A percentile compares a stretch with the other conserved stretches of the same genome.
Evolutionary conservation across 2,888 invertebrate species (phyloP).

Genomic region (Pristionchus mayeri): DNA sequence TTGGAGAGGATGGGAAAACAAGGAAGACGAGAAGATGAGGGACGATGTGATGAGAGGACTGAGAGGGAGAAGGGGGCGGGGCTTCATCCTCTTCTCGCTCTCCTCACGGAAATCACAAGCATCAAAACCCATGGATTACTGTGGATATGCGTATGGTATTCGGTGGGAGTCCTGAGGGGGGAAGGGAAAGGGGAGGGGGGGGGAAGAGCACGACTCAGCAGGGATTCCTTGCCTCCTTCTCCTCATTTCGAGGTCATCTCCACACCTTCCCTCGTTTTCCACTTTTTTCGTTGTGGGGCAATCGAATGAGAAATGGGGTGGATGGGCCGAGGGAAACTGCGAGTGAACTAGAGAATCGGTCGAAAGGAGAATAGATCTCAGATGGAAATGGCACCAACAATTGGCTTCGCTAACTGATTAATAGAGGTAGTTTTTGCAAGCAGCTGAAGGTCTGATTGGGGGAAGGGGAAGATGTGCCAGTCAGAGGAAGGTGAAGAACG

Average conservation of each 20-base stretch:
- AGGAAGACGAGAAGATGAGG: not conserved
- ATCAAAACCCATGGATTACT: not conserved
- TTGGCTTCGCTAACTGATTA: not conserved
- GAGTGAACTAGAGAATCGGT: not conserved
- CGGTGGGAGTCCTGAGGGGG: not conserved
- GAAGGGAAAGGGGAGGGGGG: not conserved
- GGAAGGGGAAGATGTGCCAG: not conserved
- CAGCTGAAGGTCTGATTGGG: not conserved
- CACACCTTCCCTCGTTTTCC: constrained; percentile 29
- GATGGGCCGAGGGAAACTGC: constrained; percentile 21
- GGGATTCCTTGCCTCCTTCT: not conserved
- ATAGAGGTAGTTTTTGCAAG: not conserved
- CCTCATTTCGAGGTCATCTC: constrained; percentile 4
- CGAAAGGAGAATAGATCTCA: not conserved
- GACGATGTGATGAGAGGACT: constrained; percentile 8
- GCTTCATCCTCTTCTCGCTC: not conserved
- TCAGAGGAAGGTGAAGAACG: not conserved
- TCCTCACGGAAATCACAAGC: constrained; percentile 17
- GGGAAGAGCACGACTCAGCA: not conserved
- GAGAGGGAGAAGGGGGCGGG: constrained; percentile 26
- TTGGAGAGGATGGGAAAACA: not conserved
- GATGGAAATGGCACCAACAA: not conserved
- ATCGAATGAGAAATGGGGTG: constrained; percentile 22
- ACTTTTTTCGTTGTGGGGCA: constrained; percentile 11
- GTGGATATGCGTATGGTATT: not conserved